Base-by-base conservation (phyloP, 2,113 vertebrate genomes). In the Cacatua alba region DNA sequence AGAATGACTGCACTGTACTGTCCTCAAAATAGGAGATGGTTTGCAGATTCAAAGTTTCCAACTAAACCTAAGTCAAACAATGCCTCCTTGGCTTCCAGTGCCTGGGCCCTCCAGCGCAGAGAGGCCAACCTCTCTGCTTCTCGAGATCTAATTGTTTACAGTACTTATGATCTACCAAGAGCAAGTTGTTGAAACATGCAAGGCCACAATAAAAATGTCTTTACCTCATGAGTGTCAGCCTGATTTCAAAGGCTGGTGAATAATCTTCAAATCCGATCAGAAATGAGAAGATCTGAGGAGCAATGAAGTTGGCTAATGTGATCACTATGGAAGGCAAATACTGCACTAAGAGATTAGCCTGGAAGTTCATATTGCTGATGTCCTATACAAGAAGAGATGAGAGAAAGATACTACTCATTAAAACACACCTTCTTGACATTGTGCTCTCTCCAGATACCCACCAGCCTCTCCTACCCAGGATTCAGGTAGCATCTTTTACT, bases 301-400 rank as follows among this genome's bases (percentile, higher is more conserved):
- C 99, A 78, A 99, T 94, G 93, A 99, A 99, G 97, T 99, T 99
- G 85, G 98, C 99, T 95, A 99, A 11, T 0, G 99, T 99, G 97
- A 99, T 99, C 59, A 99, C 99, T 1, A 99, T 98, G 17, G 99
- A 99, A 24, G 99, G 99, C 8, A 99, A 97, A 92, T 99, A 99
- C 80, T 99, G 97, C 44, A 98, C 97, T 28, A 99, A 87, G 52
- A 99, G 98, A 86, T 98, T 98, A 82, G 75, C 86, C 31, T 68
- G 94, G 39, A 86, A 96, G 64, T 96, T 86, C 3, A 4, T 82
- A 74, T 81, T 93, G 75, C 51, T 52, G n/a, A 31, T 13, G 6
- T 41, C 92, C 81, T 95, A 93, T 65, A 67, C 17, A 29, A 85
- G 75, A 78, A 92, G 68, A 93, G 55, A 67, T 4, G 39, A 91